These are phyloP conservation scores for Lophochroa leadbeateri DNA, from an alignment of 2,113 vertebrate species.

Conservation along the genomic window DNA sequence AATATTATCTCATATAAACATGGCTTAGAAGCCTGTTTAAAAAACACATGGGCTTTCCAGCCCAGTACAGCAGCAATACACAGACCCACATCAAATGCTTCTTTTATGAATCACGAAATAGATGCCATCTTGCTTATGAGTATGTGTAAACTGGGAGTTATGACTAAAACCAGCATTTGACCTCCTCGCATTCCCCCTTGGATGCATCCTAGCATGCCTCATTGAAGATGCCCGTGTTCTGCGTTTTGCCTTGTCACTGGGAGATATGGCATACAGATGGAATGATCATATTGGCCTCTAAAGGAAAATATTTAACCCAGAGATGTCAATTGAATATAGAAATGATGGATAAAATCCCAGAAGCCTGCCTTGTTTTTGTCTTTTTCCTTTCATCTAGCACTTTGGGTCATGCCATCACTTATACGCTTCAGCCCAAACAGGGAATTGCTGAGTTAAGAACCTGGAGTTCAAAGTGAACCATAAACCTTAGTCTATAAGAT, in stretches of 20 bases:
- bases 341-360: slow-evolving; percentile 69
- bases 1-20: not conserved
- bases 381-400: slow-evolving; percentile 71
- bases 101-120: not conserved
- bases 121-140: not conserved
- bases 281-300: slow-evolving; percentile 47
- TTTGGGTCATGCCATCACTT: slow-evolving; percentile 75
- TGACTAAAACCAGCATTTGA: slow-evolving; percentile 1
- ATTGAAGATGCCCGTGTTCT: not conserved
- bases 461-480: slow-evolving; percentile 76
- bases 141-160: not conserved
- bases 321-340: slow-evolving; percentile 64
- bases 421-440: slow-evolving; percentile 67
- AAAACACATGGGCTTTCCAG: not conserved
- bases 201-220: not conserved
- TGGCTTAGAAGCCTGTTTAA: not conserved
- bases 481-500: slow-evolving; percentile 74
- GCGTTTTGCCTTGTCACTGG: not conserved
- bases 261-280: slow-evolving; percentile 24
- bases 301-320: slow-evolving; percentile 69
- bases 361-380: slow-evolving; percentile 71
- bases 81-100: not conserved
- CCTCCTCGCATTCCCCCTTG: not conserved
- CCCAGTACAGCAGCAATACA: not conserved
- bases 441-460: slow-evolving; percentile 74